These are phyloP conservation scores for Plemyria rubiginata DNA, from an alignment of 2,888 invertebrate genomes.

Conservation along the genomic window DNA sequence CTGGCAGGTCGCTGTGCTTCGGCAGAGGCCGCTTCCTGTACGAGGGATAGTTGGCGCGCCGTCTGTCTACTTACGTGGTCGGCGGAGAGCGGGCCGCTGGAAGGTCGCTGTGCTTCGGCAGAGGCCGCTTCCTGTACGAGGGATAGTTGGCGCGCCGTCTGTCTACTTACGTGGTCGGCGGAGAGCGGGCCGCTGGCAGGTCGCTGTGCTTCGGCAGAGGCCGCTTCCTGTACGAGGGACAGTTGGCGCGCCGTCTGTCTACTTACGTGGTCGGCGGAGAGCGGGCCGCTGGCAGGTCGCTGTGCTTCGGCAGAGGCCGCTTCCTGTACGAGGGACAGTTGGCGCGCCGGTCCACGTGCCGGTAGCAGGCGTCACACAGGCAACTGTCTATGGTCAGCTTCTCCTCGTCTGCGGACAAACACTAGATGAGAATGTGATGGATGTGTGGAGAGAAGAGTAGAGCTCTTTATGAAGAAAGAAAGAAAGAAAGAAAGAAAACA, in stretches of 20 bases:
- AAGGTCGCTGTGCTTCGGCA: neutral
- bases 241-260: slow-evolving; percentile 87
- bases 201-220: slow-evolving; percentile 58
- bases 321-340: slow-evolving; percentile 89
- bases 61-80: too few species aligned
- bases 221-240: slow-evolving; percentile 87
- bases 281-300: slow-evolving; percentile 15
- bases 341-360: slow-evolving; percentile 93
- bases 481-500: too few species aligned
- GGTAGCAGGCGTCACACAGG: slow-evolving; percentile 94
- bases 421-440: too few species aligned
- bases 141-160: neutral
- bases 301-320: slow-evolving; percentile 67
- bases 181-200: slow-evolving; percentile 17
- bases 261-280: slow-evolving; percentile 29
- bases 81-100: too few species aligned
- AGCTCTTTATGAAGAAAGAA: too few species aligned
- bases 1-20: neutral
- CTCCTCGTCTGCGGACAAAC: slow-evolving; percentile 86
- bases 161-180: slow-evolving; percentile 28
- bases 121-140: neutral
- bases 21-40: neutral
- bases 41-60: neutral
- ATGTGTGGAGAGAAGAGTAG: too few species aligned
- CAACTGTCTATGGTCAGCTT: slow-evolving; percentile 93